Base-by-base conservation (phyloP, 2,888 invertebrate species). In the Prionchulus punctatus region DNA sequence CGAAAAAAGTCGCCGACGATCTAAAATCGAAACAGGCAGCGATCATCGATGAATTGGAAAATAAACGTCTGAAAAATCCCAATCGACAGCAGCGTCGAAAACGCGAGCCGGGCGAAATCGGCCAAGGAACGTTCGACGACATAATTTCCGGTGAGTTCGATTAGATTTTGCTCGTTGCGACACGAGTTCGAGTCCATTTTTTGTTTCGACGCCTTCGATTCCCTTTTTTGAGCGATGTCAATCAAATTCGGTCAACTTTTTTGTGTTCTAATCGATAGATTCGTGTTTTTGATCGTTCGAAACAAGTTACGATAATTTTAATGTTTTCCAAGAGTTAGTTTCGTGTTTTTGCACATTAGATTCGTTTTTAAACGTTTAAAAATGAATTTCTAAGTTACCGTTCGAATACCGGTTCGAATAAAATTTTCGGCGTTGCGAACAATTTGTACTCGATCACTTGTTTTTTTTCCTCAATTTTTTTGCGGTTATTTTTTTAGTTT, bases 31-130 rank as follows among this genome's bases (percentile, higher is more conserved):
- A 31, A 47, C 53, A 55, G 42, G 54, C 57, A 3, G 57, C 57
- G 18, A 51, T 57, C 3, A 56, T 57, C 25, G 43, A 43, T 18
- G 57, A 57, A 42, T 30, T 57, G 43, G 23, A 26, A 2, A 48
- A 47, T 2, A n/a, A 30, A 31, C 49, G 47, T 27, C 18, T 49
- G 27, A 52, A 7, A 28, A 3, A 7, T 7, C 2, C 7, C 7
- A 30, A 55, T 4, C 21, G 12, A 21, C 21, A 21, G 26, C 2
- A 21, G 21, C 3, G 18, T 52, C 30, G 43, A 30, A 53, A 55
- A 55, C 30, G 55, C 53, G 31, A 55, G 27, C 4, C 42, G 52
- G 36, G 53, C 53, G 27, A 55, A 55, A 30, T 55, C 53, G 55
- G 30, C 3, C 25, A 28, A 7, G 50, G 50, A 7, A 49, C 50